phyloP scores from a whole-genome alignment of 1,140 invertebrate species.

The Paraescarpia echinospica region DNA sequence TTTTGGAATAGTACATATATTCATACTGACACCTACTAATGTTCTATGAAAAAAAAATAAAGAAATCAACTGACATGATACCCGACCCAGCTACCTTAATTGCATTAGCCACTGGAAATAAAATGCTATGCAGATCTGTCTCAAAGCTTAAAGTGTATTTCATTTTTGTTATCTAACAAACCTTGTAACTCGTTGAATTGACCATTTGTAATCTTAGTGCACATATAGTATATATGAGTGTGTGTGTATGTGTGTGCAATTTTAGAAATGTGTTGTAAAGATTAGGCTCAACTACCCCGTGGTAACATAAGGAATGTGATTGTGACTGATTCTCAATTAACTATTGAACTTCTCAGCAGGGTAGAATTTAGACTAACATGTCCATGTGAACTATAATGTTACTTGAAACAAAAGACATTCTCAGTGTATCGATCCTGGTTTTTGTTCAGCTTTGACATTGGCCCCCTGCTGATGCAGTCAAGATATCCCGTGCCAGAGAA shows the following conservation, averaged over 20 bases:
- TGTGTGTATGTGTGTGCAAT: no score
- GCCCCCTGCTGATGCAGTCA: slow-evolving; percentile 75
- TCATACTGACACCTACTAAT: no score
- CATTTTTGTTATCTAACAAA: neutral
- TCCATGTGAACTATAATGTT: slow-evolving; percentile 14
- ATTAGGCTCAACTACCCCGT: neutral
- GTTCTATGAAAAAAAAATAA: no score
- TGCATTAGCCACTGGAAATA: neutral
- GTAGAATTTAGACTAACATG: neutral
- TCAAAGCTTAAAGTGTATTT: neutral
- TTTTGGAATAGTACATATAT: no score
- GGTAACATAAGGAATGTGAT: neutral
- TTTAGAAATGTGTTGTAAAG: neutral
- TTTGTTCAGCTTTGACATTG: slow-evolving; percentile 76
- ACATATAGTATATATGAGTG: no score
- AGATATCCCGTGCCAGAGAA: slow-evolving; percentile 65
- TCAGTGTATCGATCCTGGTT: neutral
- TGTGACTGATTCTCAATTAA: neutral
- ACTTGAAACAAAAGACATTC: slow-evolving; percentile 32
- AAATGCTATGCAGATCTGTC: neutral
- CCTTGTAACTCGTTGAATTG: no score
- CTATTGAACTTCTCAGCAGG: neutral
- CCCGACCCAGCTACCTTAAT: no score
- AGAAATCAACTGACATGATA: no score
- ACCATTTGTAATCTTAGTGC: no score